These are phyloP conservation scores for Dasypolia templi DNA, from an alignment of 2,888 invertebrate genomes.

Conservation along the genomic window DNA sequence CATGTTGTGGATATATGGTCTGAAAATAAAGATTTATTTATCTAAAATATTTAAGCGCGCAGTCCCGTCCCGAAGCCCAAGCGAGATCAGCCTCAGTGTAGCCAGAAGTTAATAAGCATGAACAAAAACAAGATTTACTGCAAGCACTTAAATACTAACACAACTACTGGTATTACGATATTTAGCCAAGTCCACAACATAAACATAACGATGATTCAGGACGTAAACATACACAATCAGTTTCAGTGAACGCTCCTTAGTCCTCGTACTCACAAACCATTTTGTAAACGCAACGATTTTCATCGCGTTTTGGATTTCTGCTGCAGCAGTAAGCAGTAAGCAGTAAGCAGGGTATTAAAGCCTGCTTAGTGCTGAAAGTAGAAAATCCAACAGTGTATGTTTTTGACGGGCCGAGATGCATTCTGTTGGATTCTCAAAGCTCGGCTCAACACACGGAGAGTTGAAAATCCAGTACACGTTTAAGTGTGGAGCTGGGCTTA, in stretches of 20 bases:
- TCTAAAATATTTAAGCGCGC: no score
- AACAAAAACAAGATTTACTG: slow-evolving; percentile 31
- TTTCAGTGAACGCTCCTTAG: slow-evolving; percentile 26
- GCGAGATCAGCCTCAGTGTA: no score
- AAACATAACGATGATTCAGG: slow-evolving; percentile 32
- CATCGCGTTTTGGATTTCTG: not conserved
- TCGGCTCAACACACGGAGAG: no score
- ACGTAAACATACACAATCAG: slow-evolving; percentile 33
- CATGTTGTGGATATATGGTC: no score
- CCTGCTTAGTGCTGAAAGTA: not conserved
- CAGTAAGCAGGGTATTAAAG: no score
- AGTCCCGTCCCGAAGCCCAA: no score
- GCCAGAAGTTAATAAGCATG: no score
- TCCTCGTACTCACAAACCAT: not conserved
- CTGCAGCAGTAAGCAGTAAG: no score
- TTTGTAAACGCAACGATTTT: not conserved
- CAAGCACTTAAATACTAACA: slow-evolving; percentile 5
- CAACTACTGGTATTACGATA: not conserved
- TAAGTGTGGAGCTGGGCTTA: not conserved
- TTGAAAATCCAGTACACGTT: not conserved
- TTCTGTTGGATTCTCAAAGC: not conserved
- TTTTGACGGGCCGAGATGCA: not conserved
- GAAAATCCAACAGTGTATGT: not conserved
- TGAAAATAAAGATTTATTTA: no score
- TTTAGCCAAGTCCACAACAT: slow-evolving; percentile 18